phyloP scores from a whole-genome alignment of 2,888 invertebrate species.

The Horisme vitalbata region DNA sequence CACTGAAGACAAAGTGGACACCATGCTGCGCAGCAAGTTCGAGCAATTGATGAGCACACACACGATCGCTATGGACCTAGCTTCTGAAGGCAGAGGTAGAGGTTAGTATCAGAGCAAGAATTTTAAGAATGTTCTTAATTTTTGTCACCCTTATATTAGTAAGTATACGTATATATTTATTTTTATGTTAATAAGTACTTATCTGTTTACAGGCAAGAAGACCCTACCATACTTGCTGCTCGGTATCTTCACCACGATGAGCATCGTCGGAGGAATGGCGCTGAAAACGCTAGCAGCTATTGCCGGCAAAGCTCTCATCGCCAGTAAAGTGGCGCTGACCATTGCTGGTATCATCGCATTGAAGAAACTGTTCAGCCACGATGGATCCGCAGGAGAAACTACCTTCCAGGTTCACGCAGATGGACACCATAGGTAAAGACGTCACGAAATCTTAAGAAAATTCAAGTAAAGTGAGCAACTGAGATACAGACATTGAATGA shows the following conservation, averaged over 20 bases:
- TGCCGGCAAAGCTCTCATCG: conserved; percentile 88
- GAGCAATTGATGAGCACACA: conserved; percentile 85
- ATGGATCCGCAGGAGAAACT: conserved; percentile 83
- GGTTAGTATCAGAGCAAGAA: conserved; percentile 49
- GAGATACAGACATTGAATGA: not conserved
- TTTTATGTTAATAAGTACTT: no score
- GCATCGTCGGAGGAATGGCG: conserved; percentile 87
- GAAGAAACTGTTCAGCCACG: conserved; percentile 88
- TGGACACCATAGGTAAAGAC: conserved; percentile 84
- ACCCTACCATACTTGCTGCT: conserved; percentile 83
- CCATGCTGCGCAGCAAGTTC: conserved; percentile 77
- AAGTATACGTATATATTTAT: conserved; percentile 17
- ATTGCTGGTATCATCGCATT: conserved; percentile 88
- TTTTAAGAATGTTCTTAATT: not conserved
- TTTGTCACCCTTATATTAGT: no score
- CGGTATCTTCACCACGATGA: conserved; percentile 85
- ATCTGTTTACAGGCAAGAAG: conserved; percentile 80
- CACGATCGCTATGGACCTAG: conserved; percentile 85
- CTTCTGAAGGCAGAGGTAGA: conserved; percentile 77
- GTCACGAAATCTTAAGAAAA: no score
- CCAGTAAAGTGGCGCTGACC: conserved; percentile 88
- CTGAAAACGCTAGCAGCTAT: conserved; percentile 87
- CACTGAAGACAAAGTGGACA: conserved; percentile 80
- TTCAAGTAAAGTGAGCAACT: no score
- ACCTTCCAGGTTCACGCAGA: conserved; percentile 87